Evolutionary conservation across 2,888 invertebrate genomes (phyloP), one percentile per base, ranked within the genome.

Genomic region (Teinopalpus imperialis): DNA sequence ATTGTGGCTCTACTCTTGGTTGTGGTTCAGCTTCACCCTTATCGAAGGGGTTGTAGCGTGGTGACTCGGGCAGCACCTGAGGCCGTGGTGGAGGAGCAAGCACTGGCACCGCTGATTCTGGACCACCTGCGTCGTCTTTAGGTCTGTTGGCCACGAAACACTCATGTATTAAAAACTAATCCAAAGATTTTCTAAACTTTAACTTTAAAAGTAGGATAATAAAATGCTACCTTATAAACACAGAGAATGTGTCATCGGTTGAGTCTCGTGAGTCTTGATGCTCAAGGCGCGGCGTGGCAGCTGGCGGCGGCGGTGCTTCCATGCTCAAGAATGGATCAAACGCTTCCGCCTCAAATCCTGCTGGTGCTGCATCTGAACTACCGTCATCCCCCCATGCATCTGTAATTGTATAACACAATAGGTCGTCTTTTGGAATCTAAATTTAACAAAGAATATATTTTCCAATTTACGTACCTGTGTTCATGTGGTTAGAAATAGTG

Each of bases 321-420:
- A 96, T 91, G 10, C 93, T 92, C 43, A 97, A 86, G 77, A 96
- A 96, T 0, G 93, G 92, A 63, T 96, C 97, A 63, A 95, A 95
- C 0, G 92, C 92, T 53, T 94, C 94, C 40, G 94, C 93, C 43
- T 88, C 91, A 36, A 93, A 94, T 35, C 94, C 94, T 1, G 91
- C 92, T 45, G 77, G 76, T 29, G 43, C 66, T 10, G 63, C 69
- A 6, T 79, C 81, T 3, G 58, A 53, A 6, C 63, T 16, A 14
- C 56, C 63, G 16, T 70, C 76, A 3, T 81, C 75, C 29, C 85
- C 72, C 87, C 87, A 87, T 1, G 80, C 87, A 29, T 74, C 86
- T 81, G 49, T 10, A 24, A 24, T 24, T 10, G 7, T 8, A 41
- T 21, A 3, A 8, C n/a, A 34, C 12, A 8, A 30, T 32, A n/a